These are phyloP conservation scores for Drosophila punjabiensis DNA, from an alignment of 1,140 invertebrate genomes.

Conservation along the genomic window DNA sequence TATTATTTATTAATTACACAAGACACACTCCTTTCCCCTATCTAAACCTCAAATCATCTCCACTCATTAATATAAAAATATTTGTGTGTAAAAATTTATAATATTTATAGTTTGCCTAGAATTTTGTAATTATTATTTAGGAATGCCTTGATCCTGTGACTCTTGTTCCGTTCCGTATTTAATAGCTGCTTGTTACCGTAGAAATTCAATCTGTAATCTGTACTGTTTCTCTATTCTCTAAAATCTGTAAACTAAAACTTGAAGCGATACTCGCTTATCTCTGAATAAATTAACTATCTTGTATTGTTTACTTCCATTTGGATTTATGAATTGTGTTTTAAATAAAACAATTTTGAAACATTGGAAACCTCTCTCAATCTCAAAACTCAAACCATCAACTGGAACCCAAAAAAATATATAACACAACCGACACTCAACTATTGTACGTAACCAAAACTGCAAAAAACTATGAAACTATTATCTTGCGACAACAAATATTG, in stretches of 20 bases:
- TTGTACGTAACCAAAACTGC: constrained; percentile 70
- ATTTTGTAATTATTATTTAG: constrained; percentile 5
- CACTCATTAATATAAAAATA: constrained; percentile 40
- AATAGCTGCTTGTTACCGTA: constrained; percentile 44
- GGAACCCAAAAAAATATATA: constrained; percentile 17
- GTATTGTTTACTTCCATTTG: constrained; percentile 54
- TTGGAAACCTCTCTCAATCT: constrained; percentile 45
- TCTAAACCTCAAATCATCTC: constrained; percentile 22
- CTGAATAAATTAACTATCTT: constrained; percentile 52
- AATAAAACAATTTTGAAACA: constrained; percentile 54
- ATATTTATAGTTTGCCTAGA: constrained; percentile 30
- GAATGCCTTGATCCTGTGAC: constrained; percentile 22
- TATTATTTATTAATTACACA: background rate
- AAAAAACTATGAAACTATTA: constrained; percentile 14
- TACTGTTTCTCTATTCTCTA: constrained; percentile 30
- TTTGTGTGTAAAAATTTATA: constrained; percentile 21
- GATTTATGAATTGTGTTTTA: constrained; percentile 54
- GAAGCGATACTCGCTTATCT: constrained; percentile 28
- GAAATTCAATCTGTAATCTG: constrained; percentile 21
- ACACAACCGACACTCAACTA: constrained; percentile 56
- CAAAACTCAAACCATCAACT: constrained; percentile 39
- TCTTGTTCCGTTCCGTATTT: constrained; percentile 11
- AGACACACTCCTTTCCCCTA: background rate
- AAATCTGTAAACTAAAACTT: constrained; percentile 19
- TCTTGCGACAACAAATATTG: constrained; percentile 38